Conservation (phyloP, 2,113 vertebrate species). For the Semnornis frantzii region DNA sequence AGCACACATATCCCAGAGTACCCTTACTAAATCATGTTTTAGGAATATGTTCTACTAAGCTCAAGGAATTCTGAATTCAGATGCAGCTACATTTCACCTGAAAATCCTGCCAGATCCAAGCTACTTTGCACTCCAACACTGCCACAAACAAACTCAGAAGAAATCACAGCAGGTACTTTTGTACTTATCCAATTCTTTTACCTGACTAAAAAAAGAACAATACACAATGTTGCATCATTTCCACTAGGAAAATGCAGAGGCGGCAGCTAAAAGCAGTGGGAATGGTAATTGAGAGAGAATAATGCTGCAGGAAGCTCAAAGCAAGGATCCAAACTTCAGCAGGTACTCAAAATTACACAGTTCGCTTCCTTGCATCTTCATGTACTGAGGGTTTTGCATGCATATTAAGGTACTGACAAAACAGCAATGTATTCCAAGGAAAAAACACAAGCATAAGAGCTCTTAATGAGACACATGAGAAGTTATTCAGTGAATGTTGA, state of each 20-base stretch:
- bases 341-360: not conserved
- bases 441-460: not conserved
- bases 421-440: not conserved
- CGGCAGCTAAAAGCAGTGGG: not conserved
- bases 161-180: not conserved
- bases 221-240: not conserved
- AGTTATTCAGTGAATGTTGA: not conserved
- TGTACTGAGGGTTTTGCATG: not conserved
- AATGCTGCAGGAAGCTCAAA: not conserved
- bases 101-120: not conserved
- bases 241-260: not conserved
- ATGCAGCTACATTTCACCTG: not conserved
- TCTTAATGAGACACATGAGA: not conserved
- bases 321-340: not conserved
- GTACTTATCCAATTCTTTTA: not conserved
- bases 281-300: not conserved
- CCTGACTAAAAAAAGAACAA: not conserved
- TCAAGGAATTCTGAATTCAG: not conserved
- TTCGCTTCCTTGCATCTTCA: not conserved
- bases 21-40: not conserved
- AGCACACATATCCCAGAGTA: conserved; percentile 8
- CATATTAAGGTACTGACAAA: not conserved
- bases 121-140: not conserved
- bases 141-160: not conserved
- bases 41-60: conserved; percentile 29